These are phyloP conservation scores for Crossocerus cetratus DNA, from an alignment of 2,888 invertebrate genomes.

Conservation along the genomic window DNA sequence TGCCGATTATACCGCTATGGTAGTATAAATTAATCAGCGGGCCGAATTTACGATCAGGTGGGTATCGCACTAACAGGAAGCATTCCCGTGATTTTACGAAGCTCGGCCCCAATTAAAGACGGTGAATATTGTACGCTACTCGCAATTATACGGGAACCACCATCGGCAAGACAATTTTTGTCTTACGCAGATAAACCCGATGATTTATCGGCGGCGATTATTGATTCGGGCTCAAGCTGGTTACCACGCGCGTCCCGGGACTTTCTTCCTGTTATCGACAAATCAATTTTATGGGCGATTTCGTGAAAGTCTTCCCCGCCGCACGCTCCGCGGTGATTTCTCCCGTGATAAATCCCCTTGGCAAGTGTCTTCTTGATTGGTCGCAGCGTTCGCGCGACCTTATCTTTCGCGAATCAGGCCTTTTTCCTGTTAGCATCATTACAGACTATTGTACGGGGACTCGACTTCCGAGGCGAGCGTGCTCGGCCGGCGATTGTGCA, in stretches of 20 bases:
- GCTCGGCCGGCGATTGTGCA: not conserved
- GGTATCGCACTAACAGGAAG: not conserved
- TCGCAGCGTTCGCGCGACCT: not conserved
- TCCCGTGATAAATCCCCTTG: not conserved
- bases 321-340: not conserved
- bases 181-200: too few species aligned
- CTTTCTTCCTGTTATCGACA: too few species aligned
- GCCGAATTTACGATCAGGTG: not conserved
- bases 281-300: too few species aligned
- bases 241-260: too few species aligned
- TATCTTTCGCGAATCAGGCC: not conserved
- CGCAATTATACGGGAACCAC: not conserved
- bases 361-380: not conserved
- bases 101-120: not conserved
- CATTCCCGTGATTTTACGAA: not conserved
- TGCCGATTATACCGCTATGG: constrained; percentile 23
- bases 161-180: not conserved
- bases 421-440: constrained; percentile 1
- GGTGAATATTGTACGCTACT: not conserved
- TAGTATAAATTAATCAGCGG: constrained; percentile 2
- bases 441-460: not conserved
- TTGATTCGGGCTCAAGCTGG: too few species aligned
- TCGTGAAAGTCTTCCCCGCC: too few species aligned
- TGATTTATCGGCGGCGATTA: too few species aligned
- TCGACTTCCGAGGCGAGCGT: not conserved